phyloP scores from a whole-genome alignment of 2,888 invertebrate genomes.

The Stegophylla sp. region DNA sequence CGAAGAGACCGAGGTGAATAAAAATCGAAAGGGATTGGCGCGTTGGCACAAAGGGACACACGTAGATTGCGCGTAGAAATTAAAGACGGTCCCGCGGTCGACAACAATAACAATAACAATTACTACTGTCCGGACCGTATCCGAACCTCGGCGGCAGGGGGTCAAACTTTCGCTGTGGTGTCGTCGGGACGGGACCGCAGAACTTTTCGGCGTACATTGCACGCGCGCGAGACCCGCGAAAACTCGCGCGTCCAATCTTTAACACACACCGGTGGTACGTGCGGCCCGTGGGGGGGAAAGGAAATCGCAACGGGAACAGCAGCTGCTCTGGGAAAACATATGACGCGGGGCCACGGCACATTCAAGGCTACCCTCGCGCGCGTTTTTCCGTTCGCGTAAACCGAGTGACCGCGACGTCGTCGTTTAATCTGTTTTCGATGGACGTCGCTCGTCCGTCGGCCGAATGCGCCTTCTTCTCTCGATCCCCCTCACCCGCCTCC shows the following conservation, averaged over 20 bases:
- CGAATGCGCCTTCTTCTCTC: no score
- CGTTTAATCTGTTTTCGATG: no score
- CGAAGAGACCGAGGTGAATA: no score
- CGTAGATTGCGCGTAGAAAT: no score
- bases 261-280: not conserved
- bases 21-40: no score
- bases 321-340: conserved; percentile 53
- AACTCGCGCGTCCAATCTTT: not conserved
- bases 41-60: no score
- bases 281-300: conserved; percentile 1
- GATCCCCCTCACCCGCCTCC: no score
- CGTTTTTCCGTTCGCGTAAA: not conserved
- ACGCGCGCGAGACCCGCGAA: not conserved
- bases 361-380: conserved; percentile 23
- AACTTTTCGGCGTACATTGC: no score
- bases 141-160: not conserved
- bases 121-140: no score
- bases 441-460: not conserved
- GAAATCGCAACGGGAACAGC: conserved; percentile 11
- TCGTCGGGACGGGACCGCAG: no score
- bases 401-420: not conserved
- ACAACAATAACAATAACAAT: not conserved
- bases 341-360: conserved; percentile 4
- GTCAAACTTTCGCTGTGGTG: not conserved
- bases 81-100: no score